Base-by-base conservation (phyloP, 2,888 invertebrate species). In the Epinotia demarniana region DNA sequence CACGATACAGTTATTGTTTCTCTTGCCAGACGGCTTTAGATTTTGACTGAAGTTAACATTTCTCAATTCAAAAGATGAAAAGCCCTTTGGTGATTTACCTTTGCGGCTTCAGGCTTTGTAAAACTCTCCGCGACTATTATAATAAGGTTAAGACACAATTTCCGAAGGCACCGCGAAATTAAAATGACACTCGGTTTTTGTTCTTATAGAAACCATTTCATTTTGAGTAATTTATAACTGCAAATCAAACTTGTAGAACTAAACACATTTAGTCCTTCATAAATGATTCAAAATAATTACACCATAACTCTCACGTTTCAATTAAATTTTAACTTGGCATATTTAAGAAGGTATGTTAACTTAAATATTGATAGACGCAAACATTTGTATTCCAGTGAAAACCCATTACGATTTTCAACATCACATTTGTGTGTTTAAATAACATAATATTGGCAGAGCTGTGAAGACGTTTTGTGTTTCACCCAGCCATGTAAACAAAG, bases 341-440 rank as follows among this genome's bases (percentile, higher is more conserved):
- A 68, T 55, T 43, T 12, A 16, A 55, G 18, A 68, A 68, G 39
- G 8, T 57, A 55, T 11, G 33, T 43, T 67, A 39, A 19, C 57
- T 57, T 19, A 39, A 18, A 66, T 49, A 55, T 55, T 33, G 16
- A 67, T 55, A 53, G 19, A 55, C 12, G 33, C 55, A 57, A 67
- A 57, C 19, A 68, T 23, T 23, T 60, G 19, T 46, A 60, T 58
- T 58, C 68, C 68, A 68, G 57, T 8, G 58, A 58, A 69, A 69
- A 69, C 46, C 46, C 58, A 69, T 60, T 69, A 69, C 23, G 9
- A 69, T 58, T 69, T 69, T 69, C 58, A 58, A 58, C 58, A 69
- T 58, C 43, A 58, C 69, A 69, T 69, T 69, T 69, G 69, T 66
- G 58, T 69, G 58, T 69, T 69, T 46, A 69, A 69, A 60, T 46